Evolutionary conservation across 2,797 vertebrate species (phyloP).

Genomic region (Acropternis orthonyx): DNA sequence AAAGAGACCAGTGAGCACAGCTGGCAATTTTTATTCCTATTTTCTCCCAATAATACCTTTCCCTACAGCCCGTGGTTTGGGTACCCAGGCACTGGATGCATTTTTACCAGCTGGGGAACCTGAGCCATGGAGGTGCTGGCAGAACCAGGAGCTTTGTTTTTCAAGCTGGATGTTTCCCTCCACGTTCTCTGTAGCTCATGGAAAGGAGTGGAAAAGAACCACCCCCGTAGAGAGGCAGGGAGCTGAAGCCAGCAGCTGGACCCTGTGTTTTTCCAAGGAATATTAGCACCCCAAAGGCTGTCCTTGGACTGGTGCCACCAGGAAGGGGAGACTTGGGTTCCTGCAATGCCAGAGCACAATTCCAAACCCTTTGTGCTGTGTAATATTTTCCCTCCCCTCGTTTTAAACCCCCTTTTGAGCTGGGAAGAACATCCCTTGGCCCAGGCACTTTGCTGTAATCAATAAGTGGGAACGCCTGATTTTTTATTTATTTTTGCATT

Average conservation of each 20-base stretch:
- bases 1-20: not conserved
- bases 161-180: not conserved
- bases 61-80: fast-evolving
- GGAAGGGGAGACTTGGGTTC: not conserved
- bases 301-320: not conserved
- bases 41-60: not conserved
- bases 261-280: not conserved
- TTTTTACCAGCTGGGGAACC: not conserved
- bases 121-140: not conserved
- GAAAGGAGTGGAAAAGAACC: not conserved
- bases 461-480: not conserved
- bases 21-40: not conserved
- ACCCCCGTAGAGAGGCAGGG: not conserved
- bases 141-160: not conserved
- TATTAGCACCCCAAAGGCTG: constrained; percentile 15
- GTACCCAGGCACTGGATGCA: fast-evolving
- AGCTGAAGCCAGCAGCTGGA: not conserved
- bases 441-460: not conserved
- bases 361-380: fast-evolving
- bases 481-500: not conserved
- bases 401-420: not conserved
- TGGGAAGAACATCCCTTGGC: not conserved
- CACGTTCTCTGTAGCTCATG: not conserved
- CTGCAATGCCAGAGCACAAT: not conserved
- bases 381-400: not conserved